phyloP scores from a whole-genome alignment of 30 jellyfish, hydroid and myxozoan species.

The Haliclystus octoradiatus region DNA sequence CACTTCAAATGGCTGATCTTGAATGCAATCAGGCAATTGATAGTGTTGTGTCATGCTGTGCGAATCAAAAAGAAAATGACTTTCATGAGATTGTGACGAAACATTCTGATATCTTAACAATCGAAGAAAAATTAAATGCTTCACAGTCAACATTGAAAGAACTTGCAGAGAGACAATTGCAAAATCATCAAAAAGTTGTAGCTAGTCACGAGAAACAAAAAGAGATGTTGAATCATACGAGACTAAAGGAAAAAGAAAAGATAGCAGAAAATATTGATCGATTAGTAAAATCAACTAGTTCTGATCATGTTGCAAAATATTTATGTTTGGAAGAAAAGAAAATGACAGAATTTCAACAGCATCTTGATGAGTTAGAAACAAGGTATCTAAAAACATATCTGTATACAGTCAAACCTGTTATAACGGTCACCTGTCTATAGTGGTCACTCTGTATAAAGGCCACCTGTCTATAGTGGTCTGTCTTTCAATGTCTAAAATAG shows the following conservation, averaged over 20 bases:
- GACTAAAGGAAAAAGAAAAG: slow-evolving; percentile 35
- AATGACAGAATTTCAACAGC: neutral
- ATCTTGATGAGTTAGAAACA: neutral
- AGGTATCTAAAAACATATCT: neutral
- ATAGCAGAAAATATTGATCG: slow-evolving; percentile 56
- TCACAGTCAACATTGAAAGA: slow-evolving; percentile 25
- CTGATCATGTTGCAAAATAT: neutral
- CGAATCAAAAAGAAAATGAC: neutral
- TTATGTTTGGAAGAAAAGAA: neutral
- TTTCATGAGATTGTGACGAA: slow-evolving; percentile 40
- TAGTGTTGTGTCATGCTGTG: neutral
- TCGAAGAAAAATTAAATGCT: slow-evolving; percentile 4
- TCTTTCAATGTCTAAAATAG: too few relatives aligned
- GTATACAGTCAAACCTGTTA: too few relatives aligned
- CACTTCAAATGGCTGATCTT: neutral
- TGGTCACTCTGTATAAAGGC: too few relatives aligned
- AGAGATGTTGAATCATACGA: slow-evolving; percentile 21
- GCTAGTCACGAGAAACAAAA: slow-evolving; percentile 24
- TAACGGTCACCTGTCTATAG: too few relatives aligned
- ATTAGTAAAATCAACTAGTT: neutral
- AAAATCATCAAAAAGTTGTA: slow-evolving; percentile 16
- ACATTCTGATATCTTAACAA: slow-evolving; percentile 25
- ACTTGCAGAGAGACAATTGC: slow-evolving; percentile 27
- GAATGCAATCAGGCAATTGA: neutral
- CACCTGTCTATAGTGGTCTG: too few relatives aligned